Evolutionary conservation across 2,888 invertebrate genomes (phyloP), one percentile per base, ranked within the genome.

Genomic region (Agapostemon virescens): DNA sequence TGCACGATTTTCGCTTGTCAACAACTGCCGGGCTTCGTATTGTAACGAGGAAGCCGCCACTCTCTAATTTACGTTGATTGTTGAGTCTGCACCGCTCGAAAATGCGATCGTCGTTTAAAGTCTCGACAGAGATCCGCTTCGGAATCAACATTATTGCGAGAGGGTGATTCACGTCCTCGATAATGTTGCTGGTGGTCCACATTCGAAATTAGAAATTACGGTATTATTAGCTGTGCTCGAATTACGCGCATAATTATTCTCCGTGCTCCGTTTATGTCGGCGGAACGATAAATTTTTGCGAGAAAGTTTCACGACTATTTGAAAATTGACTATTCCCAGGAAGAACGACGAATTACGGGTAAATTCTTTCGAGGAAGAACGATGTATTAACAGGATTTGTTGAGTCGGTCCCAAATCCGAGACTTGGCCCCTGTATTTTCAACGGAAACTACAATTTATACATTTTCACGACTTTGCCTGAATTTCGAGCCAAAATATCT

Each of bases 31-130:
- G n/a, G 26, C 17, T 15, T 9, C 9, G 52, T 68, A 33, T 63
- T 42, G 42, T 23, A 55, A 26, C 33, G 36, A 30, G 30, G 40
- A 69, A 40, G 40, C 23, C n/a, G 42, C 6, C 40, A 36, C 52
- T 17, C 15, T 69, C 2, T 58, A 77, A 55, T 68, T 72, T 49
- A 30, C 67, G n/a, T 20, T 0, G 42, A 70, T 42, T 7, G 23
- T n/a, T 17, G 33, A 30, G 52, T 11, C 17, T 45, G 45, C 36
- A 38, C 38, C 15, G 26, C 26, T 26, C 30, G 70, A 26, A 45
- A 61, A 49, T 66, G 26, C 7, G 52, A 45, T 58, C 64, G 15
- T 36, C 33, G 33, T 61, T 30, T 33, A 20, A 20, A 20, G 11
- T 33, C 30, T 7, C 15, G 20, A 33, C 9, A 20, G 20, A 9